Evolutionary conservation across 1,140 invertebrate species (phyloP).

Genomic region (Anoplolepis gracilipes): DNA sequence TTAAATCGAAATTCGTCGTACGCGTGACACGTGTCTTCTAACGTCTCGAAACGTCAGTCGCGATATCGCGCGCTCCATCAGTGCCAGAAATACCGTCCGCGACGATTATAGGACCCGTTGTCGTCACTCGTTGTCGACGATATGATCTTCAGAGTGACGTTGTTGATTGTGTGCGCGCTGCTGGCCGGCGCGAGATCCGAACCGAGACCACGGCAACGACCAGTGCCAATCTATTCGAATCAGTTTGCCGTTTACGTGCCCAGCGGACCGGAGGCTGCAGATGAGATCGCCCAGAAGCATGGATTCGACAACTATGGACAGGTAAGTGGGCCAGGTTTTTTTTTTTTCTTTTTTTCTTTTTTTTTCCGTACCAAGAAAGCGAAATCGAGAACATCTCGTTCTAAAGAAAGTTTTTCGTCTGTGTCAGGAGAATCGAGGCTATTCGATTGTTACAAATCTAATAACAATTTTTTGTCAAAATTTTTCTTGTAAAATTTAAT

Average conservation of each 20-base stretch:
- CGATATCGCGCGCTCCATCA: neutral
- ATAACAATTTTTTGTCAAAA: neutral
- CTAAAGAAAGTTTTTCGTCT: neutral
- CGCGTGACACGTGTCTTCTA: neutral
- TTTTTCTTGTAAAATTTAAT: neutral
- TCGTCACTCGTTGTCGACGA: slow-evolving; percentile 65
- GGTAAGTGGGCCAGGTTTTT: slow-evolving; percentile 88
- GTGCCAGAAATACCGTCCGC: slow-evolving; percentile 15
- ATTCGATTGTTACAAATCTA: neutral
- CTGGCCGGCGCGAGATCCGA: slow-evolving; percentile 72
- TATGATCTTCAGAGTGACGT: slow-evolving; percentile 71
- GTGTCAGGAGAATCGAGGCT: neutral
- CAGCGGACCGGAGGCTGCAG: slow-evolving; percentile 86
- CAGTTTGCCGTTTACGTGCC: slow-evolving; percentile 93
- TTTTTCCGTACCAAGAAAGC: neutral
- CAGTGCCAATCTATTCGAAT: slow-evolving; percentile 89
- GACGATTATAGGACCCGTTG: slow-evolving; percentile 9
- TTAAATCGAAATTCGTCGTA: neutral
- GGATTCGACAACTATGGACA: slow-evolving; percentile 91
- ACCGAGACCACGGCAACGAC: slow-evolving; percentile 71
- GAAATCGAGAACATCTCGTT: neutral
- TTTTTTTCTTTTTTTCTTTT: neutral
- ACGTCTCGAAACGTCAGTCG: neutral
- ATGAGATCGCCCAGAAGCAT: slow-evolving; percentile 89
- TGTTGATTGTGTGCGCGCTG: slow-evolving; percentile 75